Evolutionary conservation across 2,888 invertebrate species (phyloP).

Genomic region (Listrodromus nycthemerus): DNA sequence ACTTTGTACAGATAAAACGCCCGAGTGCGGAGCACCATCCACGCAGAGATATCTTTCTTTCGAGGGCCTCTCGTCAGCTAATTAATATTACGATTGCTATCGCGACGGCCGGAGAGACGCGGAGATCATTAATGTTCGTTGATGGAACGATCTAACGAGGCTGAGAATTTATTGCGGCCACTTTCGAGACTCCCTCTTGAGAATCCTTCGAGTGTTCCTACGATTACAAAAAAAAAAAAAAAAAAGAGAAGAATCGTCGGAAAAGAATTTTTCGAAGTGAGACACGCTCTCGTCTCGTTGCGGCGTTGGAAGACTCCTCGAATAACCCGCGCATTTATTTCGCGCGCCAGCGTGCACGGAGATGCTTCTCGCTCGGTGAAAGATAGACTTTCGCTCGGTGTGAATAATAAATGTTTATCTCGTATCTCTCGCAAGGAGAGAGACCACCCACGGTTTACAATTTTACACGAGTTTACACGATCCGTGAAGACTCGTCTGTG

Average conservation of each 20-base stretch:
- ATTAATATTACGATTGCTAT: conserved; percentile 57
- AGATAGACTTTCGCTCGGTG: conserved; percentile 19
- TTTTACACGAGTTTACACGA: conserved; percentile 40
- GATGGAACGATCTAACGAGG: conserved; percentile 43
- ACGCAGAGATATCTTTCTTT: neutral
- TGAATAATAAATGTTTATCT: conserved; percentile 44
- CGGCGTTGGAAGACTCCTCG: neutral
- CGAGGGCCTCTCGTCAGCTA: conserved; percentile 46
- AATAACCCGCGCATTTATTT: conserved; percentile 16
- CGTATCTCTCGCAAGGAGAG: conserved; percentile 28
- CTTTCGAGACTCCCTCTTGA: conserved; percentile 31
- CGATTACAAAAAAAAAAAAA: conserved; percentile 4
- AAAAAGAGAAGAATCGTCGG: neutral
- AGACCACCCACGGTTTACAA: conserved; percentile 63
- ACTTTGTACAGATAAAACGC: neutral
- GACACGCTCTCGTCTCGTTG: conserved; percentile 8
- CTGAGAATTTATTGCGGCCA: conserved; percentile 37
- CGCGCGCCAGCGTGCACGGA: neutral
- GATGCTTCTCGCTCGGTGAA: conserved; percentile 14
- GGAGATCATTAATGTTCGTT: conserved; percentile 36
- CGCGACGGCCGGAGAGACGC: conserved; percentile 1
- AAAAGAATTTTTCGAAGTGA: neutral
- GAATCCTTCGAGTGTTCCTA: conserved; percentile 27
- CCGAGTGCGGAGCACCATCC: conserved; percentile 12
- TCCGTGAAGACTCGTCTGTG: neutral